Conservation (phyloP, 2,113 vertebrate species). For the Oncorhynchus keta region DNA sequence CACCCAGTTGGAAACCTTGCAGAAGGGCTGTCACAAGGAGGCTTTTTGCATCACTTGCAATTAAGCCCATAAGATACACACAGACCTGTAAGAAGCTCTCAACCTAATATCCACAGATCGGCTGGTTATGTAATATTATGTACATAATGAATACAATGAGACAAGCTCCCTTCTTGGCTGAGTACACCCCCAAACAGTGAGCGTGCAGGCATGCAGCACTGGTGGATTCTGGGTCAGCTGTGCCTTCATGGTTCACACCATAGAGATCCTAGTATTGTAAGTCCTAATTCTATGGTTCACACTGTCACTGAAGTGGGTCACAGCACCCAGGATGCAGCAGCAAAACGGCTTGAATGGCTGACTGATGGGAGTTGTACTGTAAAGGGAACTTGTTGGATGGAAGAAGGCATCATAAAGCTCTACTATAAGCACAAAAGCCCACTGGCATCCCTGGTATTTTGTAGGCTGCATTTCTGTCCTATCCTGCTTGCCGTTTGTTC, state of each 20-base stretch:
- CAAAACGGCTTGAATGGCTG: not conserved
- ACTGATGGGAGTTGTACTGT: too few species aligned
- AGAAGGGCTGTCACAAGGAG: not conserved
- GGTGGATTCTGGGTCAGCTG: conserved; percentile 8
- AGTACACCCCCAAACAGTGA: not conserved
- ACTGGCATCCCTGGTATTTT: not conserved
- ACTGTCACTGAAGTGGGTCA: not conserved
- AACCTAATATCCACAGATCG: conserved; percentile 1
- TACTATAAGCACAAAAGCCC: not conserved
- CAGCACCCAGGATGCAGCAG: not conserved
- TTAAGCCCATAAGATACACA: not conserved
- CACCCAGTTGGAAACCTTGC: conserved; percentile 10
- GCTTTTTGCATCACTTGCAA: not conserved
- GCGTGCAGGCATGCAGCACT: conserved; percentile 4
- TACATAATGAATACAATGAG: conserved; percentile 10
- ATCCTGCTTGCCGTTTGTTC: not conserved
- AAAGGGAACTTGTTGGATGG: not conserved
- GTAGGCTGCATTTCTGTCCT: not conserved
- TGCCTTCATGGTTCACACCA: not conserved
- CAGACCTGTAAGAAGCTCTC: conserved; percentile 1
- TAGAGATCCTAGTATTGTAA: not conserved
- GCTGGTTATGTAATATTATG: conserved; percentile 25
- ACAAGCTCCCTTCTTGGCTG: not conserved
- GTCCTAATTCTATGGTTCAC: not conserved
- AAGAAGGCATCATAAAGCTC: not conserved